Evolutionary conservation across 2,113 vertebrate genomes (phyloP).

Genomic region (Thryonomys swinderianus): DNA sequence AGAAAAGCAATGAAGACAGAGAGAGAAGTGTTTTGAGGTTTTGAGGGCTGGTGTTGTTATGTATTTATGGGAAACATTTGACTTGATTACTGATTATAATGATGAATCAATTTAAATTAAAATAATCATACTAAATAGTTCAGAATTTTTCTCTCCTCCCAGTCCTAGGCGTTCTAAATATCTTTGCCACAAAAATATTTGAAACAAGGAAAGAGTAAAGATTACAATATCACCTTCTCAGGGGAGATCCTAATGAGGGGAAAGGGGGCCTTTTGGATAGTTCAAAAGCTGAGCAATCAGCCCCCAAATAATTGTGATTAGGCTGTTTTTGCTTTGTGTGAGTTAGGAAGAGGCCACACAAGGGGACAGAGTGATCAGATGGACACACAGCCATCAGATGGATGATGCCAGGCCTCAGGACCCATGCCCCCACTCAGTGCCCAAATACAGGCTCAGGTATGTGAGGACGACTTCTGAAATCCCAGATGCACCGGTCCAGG

Average conservation of each 20-base stretch:
- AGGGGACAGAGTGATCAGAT: background rate
- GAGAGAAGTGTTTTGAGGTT: background rate
- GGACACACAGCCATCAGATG: background rate
- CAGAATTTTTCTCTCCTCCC: background rate
- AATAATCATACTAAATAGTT: constrained; percentile 45
- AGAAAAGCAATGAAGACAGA: background rate
- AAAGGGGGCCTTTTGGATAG: background rate
- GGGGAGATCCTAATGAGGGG: background rate
- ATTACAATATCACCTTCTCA: background rate
- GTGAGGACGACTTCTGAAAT: background rate
- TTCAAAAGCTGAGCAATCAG: background rate
- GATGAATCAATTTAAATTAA: background rate
- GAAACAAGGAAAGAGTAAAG: background rate
- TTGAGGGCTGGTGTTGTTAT: background rate
- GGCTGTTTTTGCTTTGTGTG: background rate
- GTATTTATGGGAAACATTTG: background rate
- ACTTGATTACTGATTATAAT: background rate
- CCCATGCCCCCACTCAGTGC: fast-evolving
- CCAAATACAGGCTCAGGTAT: background rate
- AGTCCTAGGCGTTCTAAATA: background rate
- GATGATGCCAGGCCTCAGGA: background rate
- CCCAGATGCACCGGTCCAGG: background rate
- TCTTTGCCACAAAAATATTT: background rate
- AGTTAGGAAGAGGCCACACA: fast-evolving
- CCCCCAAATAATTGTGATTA: background rate